A percentile compares a stretch with the other conserved stretches of the same genome.
Evolutionary conservation across 2,888 invertebrate genomes (phyloP).

Genomic region (Pseudolycoriella hygida): DNA sequence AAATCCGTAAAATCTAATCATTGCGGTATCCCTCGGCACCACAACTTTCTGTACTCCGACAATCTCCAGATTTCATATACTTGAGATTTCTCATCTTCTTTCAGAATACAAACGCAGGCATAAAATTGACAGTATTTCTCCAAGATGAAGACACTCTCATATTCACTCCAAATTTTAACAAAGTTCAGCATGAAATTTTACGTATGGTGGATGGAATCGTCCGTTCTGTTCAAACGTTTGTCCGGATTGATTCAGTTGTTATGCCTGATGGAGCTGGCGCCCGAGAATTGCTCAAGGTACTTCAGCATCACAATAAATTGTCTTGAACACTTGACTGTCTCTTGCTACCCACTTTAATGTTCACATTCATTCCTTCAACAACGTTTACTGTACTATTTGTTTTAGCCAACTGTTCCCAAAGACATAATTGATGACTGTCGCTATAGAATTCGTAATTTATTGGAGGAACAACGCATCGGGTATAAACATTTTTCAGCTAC

Average conservation of each 20-base stretch:
- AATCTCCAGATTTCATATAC: no score
- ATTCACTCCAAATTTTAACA: constrained; percentile 59
- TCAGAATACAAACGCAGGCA: constrained; percentile 50
- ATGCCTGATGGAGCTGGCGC: neutral
- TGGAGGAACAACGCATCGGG: constrained; percentile 53
- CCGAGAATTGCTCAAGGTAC: neutral
- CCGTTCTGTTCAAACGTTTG: constrained; percentile 49
- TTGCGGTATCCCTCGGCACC: no score
- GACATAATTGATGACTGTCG: constrained; percentile 47
- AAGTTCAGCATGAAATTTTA: constrained; percentile 51
- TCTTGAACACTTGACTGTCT: no score
- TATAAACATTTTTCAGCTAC: no score
- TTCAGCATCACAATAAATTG: no score
- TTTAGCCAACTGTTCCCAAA: constrained; percentile 55
- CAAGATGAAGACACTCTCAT: constrained; percentile 36
- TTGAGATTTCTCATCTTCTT: no score
- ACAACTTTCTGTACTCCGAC: no score
- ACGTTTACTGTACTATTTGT: no score
- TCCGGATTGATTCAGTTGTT: constrained; percentile 60
- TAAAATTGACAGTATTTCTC: constrained; percentile 27
- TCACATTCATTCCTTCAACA: no score
- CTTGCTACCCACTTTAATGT: no score
- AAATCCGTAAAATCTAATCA: no score
- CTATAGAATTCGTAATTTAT: constrained; percentile 38
- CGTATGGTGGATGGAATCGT: constrained; percentile 57